A percentile compares a stretch with the other conserved stretches of the same genome.
These are phyloP conservation scores for Macropus fuliginosus DNA, from an alignment of 2,797 vertebrate genomes.

Conservation along the genomic window DNA sequence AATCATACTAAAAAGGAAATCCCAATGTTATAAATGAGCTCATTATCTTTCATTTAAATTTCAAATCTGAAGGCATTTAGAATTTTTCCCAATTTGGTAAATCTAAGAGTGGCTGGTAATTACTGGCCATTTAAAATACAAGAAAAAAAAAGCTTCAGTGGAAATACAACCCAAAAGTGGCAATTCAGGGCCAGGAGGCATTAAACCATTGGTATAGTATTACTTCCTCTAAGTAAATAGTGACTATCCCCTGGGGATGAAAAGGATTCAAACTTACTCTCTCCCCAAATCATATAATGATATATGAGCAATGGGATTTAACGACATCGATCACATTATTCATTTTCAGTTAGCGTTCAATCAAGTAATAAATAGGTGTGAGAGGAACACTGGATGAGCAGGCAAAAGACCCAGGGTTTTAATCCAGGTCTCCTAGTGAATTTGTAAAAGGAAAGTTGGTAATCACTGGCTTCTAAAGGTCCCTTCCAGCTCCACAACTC, in stretches of 20 bases:
- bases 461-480: not conserved
- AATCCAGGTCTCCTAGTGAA: not conserved
- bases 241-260: not conserved
- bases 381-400: not conserved
- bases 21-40: constrained; percentile 23
- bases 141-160: not conserved
- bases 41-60: constrained; percentile 1
- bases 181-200: not conserved
- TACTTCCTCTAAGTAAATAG: not conserved
- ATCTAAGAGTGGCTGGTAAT: not conserved
- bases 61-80: constrained; percentile 13
- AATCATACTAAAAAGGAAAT: constrained; percentile 42
- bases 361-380: not conserved
- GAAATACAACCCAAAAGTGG: not conserved
- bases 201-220: not conserved
- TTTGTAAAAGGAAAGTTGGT: not conserved
- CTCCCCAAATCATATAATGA: not conserved
- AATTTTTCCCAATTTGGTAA: constrained; percentile 16
- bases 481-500: not conserved
- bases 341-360: not conserved
- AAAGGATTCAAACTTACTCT: not conserved
- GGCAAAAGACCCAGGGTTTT: not conserved
- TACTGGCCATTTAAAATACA: not conserved
- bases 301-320: not conserved
- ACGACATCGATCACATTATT: not conserved